A percentile compares a stretch with the other conserved stretches of the same genome.
These are phyloP conservation scores for Brachionus sp. DNA, from an alignment of 1,140 invertebrate species.

Conservation along the genomic window DNA sequence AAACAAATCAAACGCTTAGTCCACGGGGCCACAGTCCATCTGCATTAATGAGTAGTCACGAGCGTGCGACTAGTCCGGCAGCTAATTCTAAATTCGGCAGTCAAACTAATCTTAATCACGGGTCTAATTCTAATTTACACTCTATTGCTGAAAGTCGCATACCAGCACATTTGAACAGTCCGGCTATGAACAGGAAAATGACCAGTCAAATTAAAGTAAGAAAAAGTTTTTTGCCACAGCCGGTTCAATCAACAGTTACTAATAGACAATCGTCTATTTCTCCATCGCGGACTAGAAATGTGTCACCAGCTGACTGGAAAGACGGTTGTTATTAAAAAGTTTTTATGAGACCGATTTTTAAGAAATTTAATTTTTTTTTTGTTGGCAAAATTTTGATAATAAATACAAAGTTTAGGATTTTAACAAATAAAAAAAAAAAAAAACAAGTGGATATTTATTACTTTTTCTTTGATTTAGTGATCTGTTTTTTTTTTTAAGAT, in stretches of 20 bases:
- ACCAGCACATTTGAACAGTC: slow-evolving; percentile 27
- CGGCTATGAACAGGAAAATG: slow-evolving; percentile 16
- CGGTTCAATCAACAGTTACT: not conserved
- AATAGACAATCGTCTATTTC: slow-evolving; percentile 38
- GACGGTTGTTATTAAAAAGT: slow-evolving; percentile 27
- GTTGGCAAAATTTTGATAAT: not conserved
- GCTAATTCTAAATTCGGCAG: not conserved
- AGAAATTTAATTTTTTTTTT: not conserved
- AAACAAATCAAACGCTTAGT: not conserved
- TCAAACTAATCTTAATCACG: not conserved
- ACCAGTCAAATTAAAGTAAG: not conserved
- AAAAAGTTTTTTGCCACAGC: slow-evolving; percentile 45
- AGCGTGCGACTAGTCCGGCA: not conserved
- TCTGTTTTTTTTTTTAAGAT: not conserved
- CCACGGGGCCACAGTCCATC: slow-evolving; percentile 4
- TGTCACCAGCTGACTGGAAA: slow-evolving; percentile 28
- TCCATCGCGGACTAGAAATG: slow-evolving; percentile 11
- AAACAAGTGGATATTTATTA: not conserved
- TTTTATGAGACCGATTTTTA: not conserved
- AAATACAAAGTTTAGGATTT: not conserved
- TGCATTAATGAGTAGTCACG: not conserved
- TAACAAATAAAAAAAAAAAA: not conserved
- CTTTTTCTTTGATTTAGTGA: not conserved
- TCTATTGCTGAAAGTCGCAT: not conserved
- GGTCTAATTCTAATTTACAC: slow-evolving; percentile 18